Evolutionary conservation across 2,888 invertebrate genomes (phyloP).

Genomic region (Tetheella fluctuosa): DNA sequence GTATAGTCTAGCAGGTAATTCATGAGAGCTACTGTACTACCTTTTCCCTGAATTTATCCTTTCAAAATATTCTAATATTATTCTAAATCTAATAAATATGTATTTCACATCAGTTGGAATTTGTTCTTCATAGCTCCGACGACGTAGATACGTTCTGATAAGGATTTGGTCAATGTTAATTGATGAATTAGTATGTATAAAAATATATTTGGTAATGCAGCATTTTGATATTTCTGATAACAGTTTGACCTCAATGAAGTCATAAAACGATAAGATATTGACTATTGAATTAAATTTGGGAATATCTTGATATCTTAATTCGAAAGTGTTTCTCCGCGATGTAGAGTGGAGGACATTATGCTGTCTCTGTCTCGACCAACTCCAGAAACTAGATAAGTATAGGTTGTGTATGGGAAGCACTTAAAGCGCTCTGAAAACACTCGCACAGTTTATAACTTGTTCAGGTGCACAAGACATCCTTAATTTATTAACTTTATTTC

Average conservation of each 20-base stretch:
- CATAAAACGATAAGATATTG: neutral
- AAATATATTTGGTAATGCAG: neutral
- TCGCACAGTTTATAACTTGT: no score
- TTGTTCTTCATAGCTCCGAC: neutral
- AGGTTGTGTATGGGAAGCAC: no score
- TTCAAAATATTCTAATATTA: no score
- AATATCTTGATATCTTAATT: neutral
- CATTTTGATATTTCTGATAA: neutral
- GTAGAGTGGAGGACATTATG: neutral
- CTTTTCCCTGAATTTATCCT: no score
- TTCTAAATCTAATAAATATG: no score
- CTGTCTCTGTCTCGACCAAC: neutral
- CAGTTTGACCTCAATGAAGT: neutral
- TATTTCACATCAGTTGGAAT: no score
- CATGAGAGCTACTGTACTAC: no score
- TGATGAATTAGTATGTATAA: neutral
- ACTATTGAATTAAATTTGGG: neutral
- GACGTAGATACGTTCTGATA: neutral
- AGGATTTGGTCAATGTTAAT: slow-evolving; percentile 3
- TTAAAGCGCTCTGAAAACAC: no score
- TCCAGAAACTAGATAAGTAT: no score
- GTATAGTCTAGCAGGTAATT: no score
- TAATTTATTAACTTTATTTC: no score
- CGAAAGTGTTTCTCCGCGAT: neutral
- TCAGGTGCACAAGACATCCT: no score